Evolutionary conservation across 2,797 vertebrate genomes (phyloP), one percentile per base, ranked within the genome.

Genomic region (Microctenopoma steveboyesi): DNA sequence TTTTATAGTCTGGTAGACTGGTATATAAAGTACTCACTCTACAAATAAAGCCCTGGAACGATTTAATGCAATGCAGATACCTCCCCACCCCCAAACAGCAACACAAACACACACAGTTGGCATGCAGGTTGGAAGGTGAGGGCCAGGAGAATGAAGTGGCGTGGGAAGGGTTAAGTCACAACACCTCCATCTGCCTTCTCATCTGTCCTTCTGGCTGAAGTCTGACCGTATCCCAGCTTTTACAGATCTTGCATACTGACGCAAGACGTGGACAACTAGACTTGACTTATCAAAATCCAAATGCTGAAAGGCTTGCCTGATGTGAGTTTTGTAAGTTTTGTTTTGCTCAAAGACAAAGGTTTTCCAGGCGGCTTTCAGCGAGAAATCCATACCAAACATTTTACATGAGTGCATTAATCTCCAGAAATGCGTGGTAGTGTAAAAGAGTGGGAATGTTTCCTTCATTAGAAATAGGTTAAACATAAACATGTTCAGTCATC

Each of bases 161-260:
- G 83, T 91, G 90, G 91, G 87, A 93, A 93, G 91, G 88, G 92
- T 94, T 93, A 93, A 92, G 85, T 89, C 89, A 84, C 82, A 91
- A 91, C 80, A 85, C 79, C 88, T 79, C 92, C 92, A 93, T 93
- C 91, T 94, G 93, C 85, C 88, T 82, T 78, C 86, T 92, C 79
- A 80, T 92, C 92, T 92, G 91, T 92, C 87, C 83, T 90, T 63
- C 79, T 92, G 82, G 78, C 84, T 88, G 88, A 79, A 69, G 87
- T 66, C 82, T 91, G 87, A 89, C 86, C 76, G 46, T 43, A 47
- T 67, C 59, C 86, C 66, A 86, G 79, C 76, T 86, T 84, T 74
- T 79, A 65, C 68, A 69, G 68, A 67, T 77, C 70, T 71, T 84
- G 69, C 61, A 82, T 83, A 78, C 79, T 81, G 71, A 78, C 45